Evolutionary conservation across 2,797 vertebrate species (phyloP).

Genomic region (Perodicticus potto): DNA sequence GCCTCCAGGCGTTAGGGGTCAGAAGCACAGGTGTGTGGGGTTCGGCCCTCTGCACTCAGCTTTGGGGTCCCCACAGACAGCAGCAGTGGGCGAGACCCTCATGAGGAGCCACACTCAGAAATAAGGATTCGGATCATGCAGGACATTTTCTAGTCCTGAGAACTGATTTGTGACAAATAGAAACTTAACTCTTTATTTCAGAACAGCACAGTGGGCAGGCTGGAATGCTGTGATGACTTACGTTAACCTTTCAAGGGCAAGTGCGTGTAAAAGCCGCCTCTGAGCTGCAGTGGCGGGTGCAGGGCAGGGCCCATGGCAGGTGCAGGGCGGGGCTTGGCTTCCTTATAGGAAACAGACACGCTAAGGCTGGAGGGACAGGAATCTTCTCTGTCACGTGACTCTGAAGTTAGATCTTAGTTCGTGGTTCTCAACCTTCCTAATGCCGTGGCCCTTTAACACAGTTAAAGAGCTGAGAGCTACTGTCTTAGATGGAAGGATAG

Average conservation of each 20-base stretch:
- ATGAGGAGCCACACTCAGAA: neutral
- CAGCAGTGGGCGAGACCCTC: neutral
- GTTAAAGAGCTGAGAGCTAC: too few species aligned
- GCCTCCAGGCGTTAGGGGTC: neutral
- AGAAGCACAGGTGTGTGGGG: neutral
- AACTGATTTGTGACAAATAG: neutral
- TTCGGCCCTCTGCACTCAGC: neutral
- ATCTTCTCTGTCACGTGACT: neutral
- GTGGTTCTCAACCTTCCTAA: too few species aligned
- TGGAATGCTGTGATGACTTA: slow-evolving; percentile 3
- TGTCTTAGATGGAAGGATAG: slow-evolving; percentile 50
- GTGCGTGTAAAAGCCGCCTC: neutral
- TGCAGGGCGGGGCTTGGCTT: neutral
- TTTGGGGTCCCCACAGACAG: neutral
- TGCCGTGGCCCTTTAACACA: too few species aligned
- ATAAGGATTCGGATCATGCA: neutral
- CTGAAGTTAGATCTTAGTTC: slow-evolving; percentile 50
- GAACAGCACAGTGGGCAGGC: neutral
- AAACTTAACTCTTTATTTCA: slow-evolving; percentile 20
- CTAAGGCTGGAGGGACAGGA: neutral
- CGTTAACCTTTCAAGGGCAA: neutral
- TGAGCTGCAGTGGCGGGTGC: neutral
- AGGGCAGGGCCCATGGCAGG: too few species aligned
- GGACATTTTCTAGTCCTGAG: neutral
- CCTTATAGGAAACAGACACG: neutral